These are phyloP conservation scores for Trichechus manatus DNA, from an alignment of 2,113 vertebrate species.

Conservation along the genomic window DNA sequence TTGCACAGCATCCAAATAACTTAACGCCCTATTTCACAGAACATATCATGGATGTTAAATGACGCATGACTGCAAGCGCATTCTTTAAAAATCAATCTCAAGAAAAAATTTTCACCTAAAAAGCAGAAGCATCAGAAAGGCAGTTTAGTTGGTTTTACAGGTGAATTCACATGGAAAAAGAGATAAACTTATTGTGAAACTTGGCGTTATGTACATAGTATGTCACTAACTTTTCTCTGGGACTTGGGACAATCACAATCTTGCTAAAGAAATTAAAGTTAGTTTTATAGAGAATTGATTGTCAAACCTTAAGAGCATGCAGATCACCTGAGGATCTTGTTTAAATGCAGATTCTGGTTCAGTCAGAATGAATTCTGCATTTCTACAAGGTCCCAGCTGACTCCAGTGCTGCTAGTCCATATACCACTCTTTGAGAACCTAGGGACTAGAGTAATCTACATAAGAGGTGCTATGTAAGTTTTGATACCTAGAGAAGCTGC, in stretches of 20 bases:
- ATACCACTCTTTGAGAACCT: neutral
- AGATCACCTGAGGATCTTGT: slow-evolving; percentile 39
- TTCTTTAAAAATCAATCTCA: slow-evolving; percentile 41
- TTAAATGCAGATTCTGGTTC: slow-evolving; percentile 62
- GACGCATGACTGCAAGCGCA: neutral
- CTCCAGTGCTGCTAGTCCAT: neutral
- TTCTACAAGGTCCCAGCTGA: slow-evolving; percentile 43
- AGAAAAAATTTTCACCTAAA: slow-evolving; percentile 37
- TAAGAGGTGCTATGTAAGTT: neutral
- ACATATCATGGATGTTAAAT: neutral
- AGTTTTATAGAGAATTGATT: slow-evolving; percentile 31
- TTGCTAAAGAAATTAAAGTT: slow-evolving; percentile 37
- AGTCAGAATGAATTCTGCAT: slow-evolving; percentile 4
- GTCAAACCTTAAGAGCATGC: neutral
- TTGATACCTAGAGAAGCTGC: neutral
- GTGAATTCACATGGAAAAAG: neutral
- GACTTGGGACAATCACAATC: neutral
- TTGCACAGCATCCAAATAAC: no score
- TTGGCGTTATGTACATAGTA: neutral
- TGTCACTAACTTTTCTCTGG: slow-evolving; percentile 18
- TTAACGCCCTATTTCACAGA: no score
- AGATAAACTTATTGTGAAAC: neutral
- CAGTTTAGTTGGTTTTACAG: neutral
- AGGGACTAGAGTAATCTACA: neutral
- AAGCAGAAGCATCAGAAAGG: slow-evolving; percentile 21